Evolutionary conservation across 2,797 vertebrate species (phyloP).

Genomic region (Mionectes olivaceus): DNA sequence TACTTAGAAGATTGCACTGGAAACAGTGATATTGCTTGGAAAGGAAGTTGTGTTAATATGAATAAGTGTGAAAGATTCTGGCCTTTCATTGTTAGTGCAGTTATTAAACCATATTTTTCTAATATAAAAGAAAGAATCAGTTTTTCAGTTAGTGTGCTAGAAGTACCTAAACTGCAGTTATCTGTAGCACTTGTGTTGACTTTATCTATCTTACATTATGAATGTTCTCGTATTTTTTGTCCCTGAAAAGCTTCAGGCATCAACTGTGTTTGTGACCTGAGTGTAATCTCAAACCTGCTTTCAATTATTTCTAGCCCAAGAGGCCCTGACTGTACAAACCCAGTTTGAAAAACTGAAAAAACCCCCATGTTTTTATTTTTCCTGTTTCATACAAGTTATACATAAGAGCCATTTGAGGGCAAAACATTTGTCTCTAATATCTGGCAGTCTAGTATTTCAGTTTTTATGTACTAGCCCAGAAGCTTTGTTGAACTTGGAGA

Average conservation of each 20-base stretch:
- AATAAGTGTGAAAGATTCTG: conserved; percentile 9
- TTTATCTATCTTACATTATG: conserved; percentile 50
- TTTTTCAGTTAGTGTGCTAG: background rate
- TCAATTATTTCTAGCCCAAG: conserved; percentile 79
- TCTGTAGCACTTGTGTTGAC: conserved; percentile 27
- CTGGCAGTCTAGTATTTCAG: conserved; percentile 38
- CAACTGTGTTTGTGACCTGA: conserved; percentile 69
- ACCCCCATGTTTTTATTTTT: background rate
- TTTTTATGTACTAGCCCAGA: conserved; percentile 53
- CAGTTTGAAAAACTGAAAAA: conserved; percentile 70
- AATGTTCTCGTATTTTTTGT: conserved; percentile 57
- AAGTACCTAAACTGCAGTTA: conserved; percentile 17
- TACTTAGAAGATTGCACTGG: background rate
- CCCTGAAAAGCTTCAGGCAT: conserved; percentile 72
- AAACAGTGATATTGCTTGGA: background rate
- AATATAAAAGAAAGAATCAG: background rate
- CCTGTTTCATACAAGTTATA: conserved; percentile 36
- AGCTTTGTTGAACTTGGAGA: conserved; percentile 48
- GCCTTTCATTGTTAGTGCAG: background rate
- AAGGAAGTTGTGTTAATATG: background rate
- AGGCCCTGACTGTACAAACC: conserved; percentile 67
- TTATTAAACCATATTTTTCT: conserved; percentile 50
- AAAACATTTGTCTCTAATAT: conserved; percentile 55
- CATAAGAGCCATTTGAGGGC: conserved; percentile 35
- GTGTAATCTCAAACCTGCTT: conserved; percentile 72